Evolutionary conservation across 2,888 invertebrate species (phyloP), one percentile per base, ranked within the genome.

Genomic region (Bellardia bayeri): DNA sequence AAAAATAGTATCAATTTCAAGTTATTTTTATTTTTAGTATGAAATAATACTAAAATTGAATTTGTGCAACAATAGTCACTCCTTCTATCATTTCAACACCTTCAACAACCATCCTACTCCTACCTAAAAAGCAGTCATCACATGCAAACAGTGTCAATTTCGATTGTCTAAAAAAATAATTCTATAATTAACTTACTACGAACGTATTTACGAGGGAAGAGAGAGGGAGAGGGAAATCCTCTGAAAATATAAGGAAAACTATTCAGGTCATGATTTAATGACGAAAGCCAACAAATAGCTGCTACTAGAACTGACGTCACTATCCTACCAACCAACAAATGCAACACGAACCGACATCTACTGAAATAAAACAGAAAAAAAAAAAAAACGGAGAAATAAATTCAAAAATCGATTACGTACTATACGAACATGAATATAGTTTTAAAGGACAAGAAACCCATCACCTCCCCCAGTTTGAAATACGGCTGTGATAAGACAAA

Each of bases 191-290:
- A 64, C 40, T 68, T 56, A 30, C 30, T 58, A 14, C 33, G 33
- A 8, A 30, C 61, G 14, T 37, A 3, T 6, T 2, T 23, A 45
- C 13, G 1, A 23, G 23, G 23, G 23, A 23, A 23, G 23, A 23
- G 23, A 23, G 0, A 23, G 23, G 23, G 23, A 23, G 23, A 23
- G 23, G 23, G 5, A 64, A 64, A 33, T 61, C 33, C 33, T 33
- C 5, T 33, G 16, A 61, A 61, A 61, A 11, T 30, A 30, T 30
- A 7, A 30, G 49, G 13, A 63, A 33, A 82, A 37, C n/a, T 66
- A 87, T 87, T 87, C 78, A 81, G 84, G 87, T 81, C 87, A 87
- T 87, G 45, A 76, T 45, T 61, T 81, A 30, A 83, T 87, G 81
- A 87, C 81, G 84, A 87, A 81, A 72, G 72, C 83, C 80, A n/a